Conservation (phyloP, 1,140 invertebrate species). For the Uloborus diversus region DNA sequence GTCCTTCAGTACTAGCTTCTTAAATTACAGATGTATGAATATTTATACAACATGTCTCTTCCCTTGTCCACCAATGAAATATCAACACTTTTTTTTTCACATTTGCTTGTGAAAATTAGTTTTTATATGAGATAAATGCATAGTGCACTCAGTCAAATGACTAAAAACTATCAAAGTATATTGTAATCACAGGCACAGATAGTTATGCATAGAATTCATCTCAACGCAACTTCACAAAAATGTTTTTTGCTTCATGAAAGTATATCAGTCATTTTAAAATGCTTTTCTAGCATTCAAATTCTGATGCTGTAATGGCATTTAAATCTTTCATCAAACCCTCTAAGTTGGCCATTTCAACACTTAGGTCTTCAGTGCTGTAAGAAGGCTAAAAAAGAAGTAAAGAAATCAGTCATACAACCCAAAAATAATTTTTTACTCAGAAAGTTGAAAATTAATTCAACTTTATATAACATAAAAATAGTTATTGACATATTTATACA, state of each 20-base stretch:
- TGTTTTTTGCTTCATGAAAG: no score
- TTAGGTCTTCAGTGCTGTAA: slow-evolving; percentile 92
- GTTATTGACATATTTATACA: no score
- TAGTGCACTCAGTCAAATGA: neutral
- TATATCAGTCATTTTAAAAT: no score
- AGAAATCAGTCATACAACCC: neutral
- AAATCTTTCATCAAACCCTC: slow-evolving; percentile 98
- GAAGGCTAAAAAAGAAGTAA: slow-evolving; percentile 71
- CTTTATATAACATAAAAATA: no score
- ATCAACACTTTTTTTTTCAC: no score
- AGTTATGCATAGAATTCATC: slow-evolving; percentile 4
- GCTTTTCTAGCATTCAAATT: slow-evolving; percentile 78
- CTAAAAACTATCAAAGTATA: slow-evolving; percentile 1
- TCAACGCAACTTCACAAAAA: no score
- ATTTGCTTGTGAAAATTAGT: neutral
- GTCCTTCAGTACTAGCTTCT: no score
- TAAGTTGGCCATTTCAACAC: slow-evolving; percentile 97
- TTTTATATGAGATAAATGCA: neutral
- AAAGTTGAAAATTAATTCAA: no score
- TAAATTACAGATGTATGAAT: no score
- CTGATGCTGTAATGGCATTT: slow-evolving; percentile 93
- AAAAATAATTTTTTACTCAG: no score
- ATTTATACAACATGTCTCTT: no score
- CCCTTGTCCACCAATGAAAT: no score
- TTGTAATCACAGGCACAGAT: slow-evolving; percentile 47